Conservation (phyloP, 2,113 vertebrate species). For the Tachycineta bicolor region DNA sequence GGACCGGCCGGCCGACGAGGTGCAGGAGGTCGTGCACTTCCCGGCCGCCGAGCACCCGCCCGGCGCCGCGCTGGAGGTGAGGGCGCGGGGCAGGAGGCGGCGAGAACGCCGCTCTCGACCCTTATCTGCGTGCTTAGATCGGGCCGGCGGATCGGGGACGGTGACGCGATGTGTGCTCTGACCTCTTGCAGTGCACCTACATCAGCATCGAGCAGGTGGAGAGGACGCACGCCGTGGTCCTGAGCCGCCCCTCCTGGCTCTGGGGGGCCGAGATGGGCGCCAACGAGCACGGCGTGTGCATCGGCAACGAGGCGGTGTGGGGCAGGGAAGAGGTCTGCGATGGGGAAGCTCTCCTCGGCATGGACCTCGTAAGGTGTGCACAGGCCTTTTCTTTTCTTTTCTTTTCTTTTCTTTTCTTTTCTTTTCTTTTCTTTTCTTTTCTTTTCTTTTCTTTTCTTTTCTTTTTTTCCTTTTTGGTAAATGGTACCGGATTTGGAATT, state of each 20-base stretch:
- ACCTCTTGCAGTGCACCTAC: conserved; percentile 87
- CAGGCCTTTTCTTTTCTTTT: no score
- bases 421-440: no score
- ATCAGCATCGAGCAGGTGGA: conserved; percentile 84
- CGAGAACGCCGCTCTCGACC: not conserved
- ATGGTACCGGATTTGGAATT: accelerated
- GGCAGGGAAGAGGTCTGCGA: conserved; percentile 81
- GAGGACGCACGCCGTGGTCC: conserved; percentile 84
- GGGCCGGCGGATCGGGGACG: not conserved
- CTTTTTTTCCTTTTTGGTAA: accelerated
- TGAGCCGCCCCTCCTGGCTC: conserved; percentile 95
- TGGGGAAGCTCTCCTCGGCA: conserved; percentile 90
- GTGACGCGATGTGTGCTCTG: not conserved
- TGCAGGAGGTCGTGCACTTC: conserved; percentile 89
- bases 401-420: no score
- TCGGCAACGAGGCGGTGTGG: conserved; percentile 97
- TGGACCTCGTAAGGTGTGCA: conserved; percentile 93
- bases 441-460: accelerated
- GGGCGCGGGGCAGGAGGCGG: not conserved
- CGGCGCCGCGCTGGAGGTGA: conserved; percentile 83
- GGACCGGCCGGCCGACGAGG: conserved; percentile 90
- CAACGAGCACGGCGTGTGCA: conserved; percentile 93
- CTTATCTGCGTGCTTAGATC: accelerated
- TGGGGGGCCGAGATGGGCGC: conserved; percentile 99
- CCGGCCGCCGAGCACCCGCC: conserved; percentile 72